phyloP scores from a whole-genome alignment of 2,113 vertebrate genomes.

The Picathartes gymnocephalus region DNA sequence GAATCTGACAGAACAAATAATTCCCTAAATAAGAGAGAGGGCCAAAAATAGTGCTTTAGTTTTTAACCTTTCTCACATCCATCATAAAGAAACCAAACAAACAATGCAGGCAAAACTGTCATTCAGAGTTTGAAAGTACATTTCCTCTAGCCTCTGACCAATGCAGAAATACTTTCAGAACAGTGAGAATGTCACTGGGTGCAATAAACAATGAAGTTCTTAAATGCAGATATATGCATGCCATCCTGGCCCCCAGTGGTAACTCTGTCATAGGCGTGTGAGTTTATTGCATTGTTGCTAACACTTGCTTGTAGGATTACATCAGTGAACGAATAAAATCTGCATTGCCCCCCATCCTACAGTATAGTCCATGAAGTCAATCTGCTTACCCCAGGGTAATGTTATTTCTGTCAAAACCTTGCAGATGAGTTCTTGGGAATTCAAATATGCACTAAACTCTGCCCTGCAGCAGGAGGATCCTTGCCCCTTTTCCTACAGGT shows the following conservation, averaged over 20 bases:
- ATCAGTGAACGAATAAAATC: neutral
- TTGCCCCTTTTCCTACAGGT: neutral
- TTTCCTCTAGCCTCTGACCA: neutral
- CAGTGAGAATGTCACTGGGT: neutral
- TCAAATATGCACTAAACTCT: neutral
- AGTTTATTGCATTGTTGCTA: neutral
- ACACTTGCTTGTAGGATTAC: neutral
- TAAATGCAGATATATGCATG: neutral
- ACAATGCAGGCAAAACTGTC: neutral
- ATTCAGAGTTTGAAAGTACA: neutral
- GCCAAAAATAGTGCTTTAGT: neutral
- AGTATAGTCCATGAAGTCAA: neutral
- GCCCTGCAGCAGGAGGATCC: neutral
- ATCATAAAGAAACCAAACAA: neutral
- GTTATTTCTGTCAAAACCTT: neutral
- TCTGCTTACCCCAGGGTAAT: neutral
- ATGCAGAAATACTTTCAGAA: neutral
- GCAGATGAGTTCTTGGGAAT: neutral
- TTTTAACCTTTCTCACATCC: neutral
- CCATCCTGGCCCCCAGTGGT: rapidly evolving
- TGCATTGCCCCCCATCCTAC: neutral
- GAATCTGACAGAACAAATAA: neutral
- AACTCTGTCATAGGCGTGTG: neutral
- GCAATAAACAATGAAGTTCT: neutral
- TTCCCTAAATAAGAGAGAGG: neutral